Percentiles rank a stretch among this genome's conserved stretches.
phyloP scores from a whole-genome alignment of 2,888 invertebrate species.

The Coecobrya sp. region DNA sequence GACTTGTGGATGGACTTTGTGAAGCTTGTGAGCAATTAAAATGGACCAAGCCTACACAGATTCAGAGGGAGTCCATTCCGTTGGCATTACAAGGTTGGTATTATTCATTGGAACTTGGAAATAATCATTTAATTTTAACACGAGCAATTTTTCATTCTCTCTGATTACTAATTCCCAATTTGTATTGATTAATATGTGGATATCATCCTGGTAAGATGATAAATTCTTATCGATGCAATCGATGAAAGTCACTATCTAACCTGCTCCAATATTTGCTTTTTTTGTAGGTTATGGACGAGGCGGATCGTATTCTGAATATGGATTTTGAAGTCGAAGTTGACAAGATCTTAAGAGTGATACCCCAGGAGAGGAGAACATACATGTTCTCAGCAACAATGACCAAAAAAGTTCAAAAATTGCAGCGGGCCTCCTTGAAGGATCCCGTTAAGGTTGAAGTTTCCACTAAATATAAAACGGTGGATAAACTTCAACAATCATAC shows the following conservation, averaged over 20 bases:
- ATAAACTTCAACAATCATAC: slow-evolving; percentile 97
- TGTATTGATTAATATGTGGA: too few relatives aligned
- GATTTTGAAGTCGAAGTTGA: slow-evolving; percentile 99
- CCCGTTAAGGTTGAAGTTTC: slow-evolving; percentile 98
- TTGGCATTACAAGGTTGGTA: slow-evolving; percentile 93
- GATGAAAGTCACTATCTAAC: too few relatives aligned
- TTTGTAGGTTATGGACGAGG: slow-evolving; percentile 98
- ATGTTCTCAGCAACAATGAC: slow-evolving; percentile 99
- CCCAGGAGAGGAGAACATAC: slow-evolving; percentile 96
- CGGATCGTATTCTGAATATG: slow-evolving; percentile 99
- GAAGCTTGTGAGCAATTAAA: slow-evolving; percentile 97
- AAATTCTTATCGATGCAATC: too few relatives aligned
- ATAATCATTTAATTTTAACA: too few relatives aligned
- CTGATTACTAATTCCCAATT: too few relatives aligned
- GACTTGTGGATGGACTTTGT: slow-evolving; percentile 95
- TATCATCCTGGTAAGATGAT: too few relatives aligned
- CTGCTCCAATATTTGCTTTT: too few relatives aligned
- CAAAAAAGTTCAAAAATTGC: slow-evolving; percentile 97
- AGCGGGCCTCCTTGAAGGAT: slow-evolving; percentile 97
- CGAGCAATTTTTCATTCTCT: slow-evolving; percentile 87
- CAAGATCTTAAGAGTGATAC: slow-evolving; percentile 97
- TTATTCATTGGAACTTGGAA: too few relatives aligned
- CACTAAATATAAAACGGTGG: slow-evolving; percentile 99
- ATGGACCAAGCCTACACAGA: slow-evolving; percentile 98
- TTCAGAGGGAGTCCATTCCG: slow-evolving; percentile 98